Evolutionary conservation across 2,888 invertebrate genomes (phyloP).

Genomic region (Meiosimyza platycephala): DNA sequence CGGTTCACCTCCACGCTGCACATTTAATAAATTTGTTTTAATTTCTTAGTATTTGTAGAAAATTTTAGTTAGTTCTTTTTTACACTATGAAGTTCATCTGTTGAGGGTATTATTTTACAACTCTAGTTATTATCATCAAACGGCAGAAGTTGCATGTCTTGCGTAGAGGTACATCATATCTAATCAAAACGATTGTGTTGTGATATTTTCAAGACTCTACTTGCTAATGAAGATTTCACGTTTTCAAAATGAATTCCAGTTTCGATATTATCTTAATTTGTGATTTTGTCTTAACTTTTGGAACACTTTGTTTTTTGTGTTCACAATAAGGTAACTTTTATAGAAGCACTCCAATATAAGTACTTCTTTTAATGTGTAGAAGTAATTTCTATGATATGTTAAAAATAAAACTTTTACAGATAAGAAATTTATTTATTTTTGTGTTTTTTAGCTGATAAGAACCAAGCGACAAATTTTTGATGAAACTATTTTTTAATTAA

Average conservation of each 20-base stretch:
- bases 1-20: no score
- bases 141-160: no score
- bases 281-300: neutral
- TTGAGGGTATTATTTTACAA: no score
- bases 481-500: no score
- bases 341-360: neutral
- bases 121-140: no score
- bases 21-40: no score
- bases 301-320: neutral
- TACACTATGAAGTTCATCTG: no score
- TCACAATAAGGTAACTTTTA: neutral
- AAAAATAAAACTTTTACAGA: neutral
- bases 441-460: no score
- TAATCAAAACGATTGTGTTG: conserved; percentile 14
- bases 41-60: no score
- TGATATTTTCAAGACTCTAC: neutral
- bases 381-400: neutral
- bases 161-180: neutral
- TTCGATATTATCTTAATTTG: neutral
- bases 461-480: no score
- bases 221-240: conserved; percentile 29
- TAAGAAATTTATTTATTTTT: no score
- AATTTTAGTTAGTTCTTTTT: no score
- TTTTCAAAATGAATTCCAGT: neutral
- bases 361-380: neutral